phyloP scores from a whole-genome alignment of 1,140 invertebrate species.

The Spodoptera frugiperda region DNA sequence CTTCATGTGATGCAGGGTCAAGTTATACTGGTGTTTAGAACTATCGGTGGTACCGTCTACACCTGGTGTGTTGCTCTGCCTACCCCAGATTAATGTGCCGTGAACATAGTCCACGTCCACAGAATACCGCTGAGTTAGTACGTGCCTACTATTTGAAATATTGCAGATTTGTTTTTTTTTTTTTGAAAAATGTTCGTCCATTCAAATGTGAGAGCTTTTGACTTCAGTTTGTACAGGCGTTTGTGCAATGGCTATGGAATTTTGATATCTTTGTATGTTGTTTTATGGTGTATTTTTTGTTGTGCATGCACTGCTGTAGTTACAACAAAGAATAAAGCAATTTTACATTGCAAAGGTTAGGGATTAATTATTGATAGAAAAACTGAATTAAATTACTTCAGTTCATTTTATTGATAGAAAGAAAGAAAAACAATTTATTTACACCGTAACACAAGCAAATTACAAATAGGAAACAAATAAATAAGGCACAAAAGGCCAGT shows the following conservation, averaged over 20 bases:
- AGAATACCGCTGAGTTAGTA: conserved; percentile 26
- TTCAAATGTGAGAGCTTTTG: neutral
- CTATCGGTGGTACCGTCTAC: no score
- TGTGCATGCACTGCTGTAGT: neutral
- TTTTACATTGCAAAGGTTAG: no score
- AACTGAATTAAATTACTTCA: no score
- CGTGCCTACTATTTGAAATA: conserved; percentile 28
- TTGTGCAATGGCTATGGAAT: neutral
- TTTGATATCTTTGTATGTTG: neutral
- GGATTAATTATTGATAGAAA: no score
- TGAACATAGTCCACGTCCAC: conserved; percentile 11
- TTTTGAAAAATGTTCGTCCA: neutral
- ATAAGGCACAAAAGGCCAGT: no score
- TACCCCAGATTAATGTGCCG: conserved; percentile 27
- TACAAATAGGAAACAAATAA: no score
- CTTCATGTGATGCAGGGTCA: no score
- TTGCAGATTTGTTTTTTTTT: neutral
- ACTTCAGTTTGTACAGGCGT: neutral
- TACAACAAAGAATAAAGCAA: no score
- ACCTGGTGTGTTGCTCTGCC: neutral
- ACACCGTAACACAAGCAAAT: no score
- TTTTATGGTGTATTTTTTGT: neutral
- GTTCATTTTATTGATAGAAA: no score
- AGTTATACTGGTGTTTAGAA: no score
- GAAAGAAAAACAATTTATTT: no score